Evolutionary conservation across 2,797 vertebrate genomes (phyloP).

Genomic region (Aldrovandia affinis): DNA sequence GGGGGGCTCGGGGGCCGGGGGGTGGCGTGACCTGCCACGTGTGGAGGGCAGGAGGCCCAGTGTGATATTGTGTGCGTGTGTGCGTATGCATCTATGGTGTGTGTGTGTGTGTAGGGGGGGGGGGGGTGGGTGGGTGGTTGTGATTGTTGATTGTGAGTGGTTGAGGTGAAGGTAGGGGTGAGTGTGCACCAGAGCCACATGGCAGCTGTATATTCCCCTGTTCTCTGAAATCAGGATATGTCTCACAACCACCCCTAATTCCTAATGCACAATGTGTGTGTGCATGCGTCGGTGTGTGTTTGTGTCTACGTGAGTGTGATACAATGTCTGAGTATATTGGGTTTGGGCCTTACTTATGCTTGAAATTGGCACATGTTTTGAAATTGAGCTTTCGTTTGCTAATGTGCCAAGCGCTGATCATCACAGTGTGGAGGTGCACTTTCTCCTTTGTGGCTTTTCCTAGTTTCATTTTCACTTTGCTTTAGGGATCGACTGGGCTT

Average conservation of each 20-base stretch:
- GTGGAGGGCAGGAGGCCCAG: not conserved
- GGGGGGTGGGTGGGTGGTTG: constrained; percentile 24
- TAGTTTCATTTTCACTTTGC: constrained; percentile 35
- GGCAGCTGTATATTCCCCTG: not conserved
- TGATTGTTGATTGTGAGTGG: constrained; percentile 36
- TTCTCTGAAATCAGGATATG: not conserved
- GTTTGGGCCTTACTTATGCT: not conserved
- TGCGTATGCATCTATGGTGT: constrained; percentile 42
- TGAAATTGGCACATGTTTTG: not conserved
- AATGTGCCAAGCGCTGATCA: not conserved
- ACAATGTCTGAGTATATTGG: not conserved
- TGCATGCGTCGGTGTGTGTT: not conserved
- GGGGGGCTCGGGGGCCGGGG: not conserved
- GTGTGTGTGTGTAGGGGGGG: constrained; percentile 39
- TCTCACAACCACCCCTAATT: not conserved
- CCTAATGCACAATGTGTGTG: no score
- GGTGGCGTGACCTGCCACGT: not conserved
- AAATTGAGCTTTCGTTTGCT: not conserved
- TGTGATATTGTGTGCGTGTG: constrained; percentile 18
- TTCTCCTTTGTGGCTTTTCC: not conserved
- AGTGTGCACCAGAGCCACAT: not conserved
- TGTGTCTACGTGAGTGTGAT: not conserved
- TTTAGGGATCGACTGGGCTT: not conserved
- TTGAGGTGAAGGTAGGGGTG: constrained; percentile 31
- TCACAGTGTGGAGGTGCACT: not conserved